Conservation (phyloP, 30 jellyfish, hydroid and myxozoan species). For the Aurelia coerulea region DNA sequence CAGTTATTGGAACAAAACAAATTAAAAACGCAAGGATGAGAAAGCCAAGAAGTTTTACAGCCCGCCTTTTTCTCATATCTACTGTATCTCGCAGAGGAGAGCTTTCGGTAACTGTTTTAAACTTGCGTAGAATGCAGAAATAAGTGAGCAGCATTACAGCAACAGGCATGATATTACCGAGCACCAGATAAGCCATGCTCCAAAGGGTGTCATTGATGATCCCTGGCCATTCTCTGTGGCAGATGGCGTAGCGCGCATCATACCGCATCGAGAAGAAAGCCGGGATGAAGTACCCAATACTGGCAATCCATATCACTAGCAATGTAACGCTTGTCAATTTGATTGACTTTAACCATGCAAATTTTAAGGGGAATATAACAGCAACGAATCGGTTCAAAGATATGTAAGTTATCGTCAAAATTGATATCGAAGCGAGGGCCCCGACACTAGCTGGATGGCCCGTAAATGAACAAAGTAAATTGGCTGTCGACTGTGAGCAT, state of each 20-base stretch:
- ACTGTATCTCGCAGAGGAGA: background rate
- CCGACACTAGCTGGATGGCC: slow-evolving; percentile 67
- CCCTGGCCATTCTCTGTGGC: slow-evolving; percentile 64
- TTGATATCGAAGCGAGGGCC: slow-evolving; percentile 52
- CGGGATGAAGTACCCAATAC: slow-evolving; percentile 11
- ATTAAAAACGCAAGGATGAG: slow-evolving; percentile 39
- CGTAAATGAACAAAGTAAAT: slow-evolving; percentile 70
- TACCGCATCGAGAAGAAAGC: slow-evolving; percentile 16
- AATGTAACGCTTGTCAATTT: background rate
- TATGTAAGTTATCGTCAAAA: slow-evolving; percentile 44
- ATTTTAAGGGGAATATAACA: slow-evolving; percentile 16
- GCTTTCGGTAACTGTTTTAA: slow-evolving; percentile 5
- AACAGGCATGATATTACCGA: slow-evolving; percentile 26
- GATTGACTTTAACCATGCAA: background rate
- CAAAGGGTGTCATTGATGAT: slow-evolving; percentile 15
- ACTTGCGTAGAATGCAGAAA: slow-evolving; percentile 28
- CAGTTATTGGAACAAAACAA: slow-evolving; percentile 26
- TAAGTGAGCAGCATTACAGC: slow-evolving; percentile 20
- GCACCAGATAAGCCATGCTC: background rate
- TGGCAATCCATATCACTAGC: slow-evolving; percentile 17
- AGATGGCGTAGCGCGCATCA: slow-evolving; percentile 27
- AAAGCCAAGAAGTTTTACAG: slow-evolving; percentile 27
- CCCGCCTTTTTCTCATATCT: slow-evolving; percentile 26
- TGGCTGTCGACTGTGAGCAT: slow-evolving; percentile 1
- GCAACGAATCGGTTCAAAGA: slow-evolving; percentile 47